phyloP scores from a whole-genome alignment of 2,888 invertebrate genomes.

The Zaprionus obscuricornis region DNA sequence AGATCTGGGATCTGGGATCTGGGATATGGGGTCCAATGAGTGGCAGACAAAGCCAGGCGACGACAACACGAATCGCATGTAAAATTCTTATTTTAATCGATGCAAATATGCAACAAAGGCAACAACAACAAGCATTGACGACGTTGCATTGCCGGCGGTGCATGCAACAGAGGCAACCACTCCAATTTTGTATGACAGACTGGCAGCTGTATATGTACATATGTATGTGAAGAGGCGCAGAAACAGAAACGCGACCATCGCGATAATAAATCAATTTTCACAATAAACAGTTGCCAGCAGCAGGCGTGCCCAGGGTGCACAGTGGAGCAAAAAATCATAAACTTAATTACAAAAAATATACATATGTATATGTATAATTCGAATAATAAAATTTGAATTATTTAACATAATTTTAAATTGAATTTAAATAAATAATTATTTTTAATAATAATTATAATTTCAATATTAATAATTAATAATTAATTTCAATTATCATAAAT shows the following conservation, averaged over 20 bases:
- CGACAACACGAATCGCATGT: slow-evolving; percentile 79
- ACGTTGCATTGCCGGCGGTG: slow-evolving; percentile 52
- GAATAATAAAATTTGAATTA: too few relatives aligned
- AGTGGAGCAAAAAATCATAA: too few relatives aligned
- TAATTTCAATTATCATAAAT: too few relatives aligned
- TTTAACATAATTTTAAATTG: too few relatives aligned
- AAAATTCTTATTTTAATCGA: slow-evolving; percentile 79
- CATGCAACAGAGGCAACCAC: slow-evolving; percentile 64
- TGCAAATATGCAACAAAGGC: slow-evolving; percentile 71
- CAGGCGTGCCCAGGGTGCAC: slow-evolving; percentile 48
- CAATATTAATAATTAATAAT: too few relatives aligned
- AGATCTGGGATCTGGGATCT: slow-evolving; percentile 16
- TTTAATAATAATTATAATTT: too few relatives aligned
- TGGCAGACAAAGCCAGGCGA: slow-evolving; percentile 75
- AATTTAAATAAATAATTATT: too few relatives aligned
- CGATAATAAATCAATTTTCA: slow-evolving; percentile 79
- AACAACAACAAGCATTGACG: slow-evolving; percentile 31
- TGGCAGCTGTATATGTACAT: slow-evolving; percentile 22
- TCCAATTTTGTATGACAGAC: slow-evolving; percentile 59
- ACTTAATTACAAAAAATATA: too few relatives aligned
- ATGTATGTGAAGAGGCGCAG: slow-evolving; percentile 27
- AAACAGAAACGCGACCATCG: slow-evolving; percentile 61
- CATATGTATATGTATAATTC: too few relatives aligned
- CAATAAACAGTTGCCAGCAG: slow-evolving; percentile 72
- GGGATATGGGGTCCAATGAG: slow-evolving; percentile 38